Base-by-base conservation (phyloP, 64 coral and sea anemone genomes). In the Hydrozoanthus tunicans region DNA sequence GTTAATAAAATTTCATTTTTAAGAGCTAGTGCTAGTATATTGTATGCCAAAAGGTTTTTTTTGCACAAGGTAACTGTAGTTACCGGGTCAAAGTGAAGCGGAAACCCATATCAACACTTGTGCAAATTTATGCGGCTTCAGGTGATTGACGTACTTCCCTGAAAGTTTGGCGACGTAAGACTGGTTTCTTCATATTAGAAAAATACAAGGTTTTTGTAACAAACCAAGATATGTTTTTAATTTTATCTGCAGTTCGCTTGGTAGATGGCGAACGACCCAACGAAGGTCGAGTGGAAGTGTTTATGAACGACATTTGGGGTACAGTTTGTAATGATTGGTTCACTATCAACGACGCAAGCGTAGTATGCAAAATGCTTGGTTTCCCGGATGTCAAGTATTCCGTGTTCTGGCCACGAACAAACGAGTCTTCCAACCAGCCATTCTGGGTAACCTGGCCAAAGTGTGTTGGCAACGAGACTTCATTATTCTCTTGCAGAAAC, bases 281-380 rank as follows among this genome's bases (percentile, higher is more conserved):
- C 51, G 81, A 92, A 77, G 94, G 82, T 4, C 82, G 82, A 25
- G 70, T 95, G 0, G 94, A 95, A 55, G 70, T 95, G 1, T 10
- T 78, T 4, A 73, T 92, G 11, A 90, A 81, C 43, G 91, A 69
- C 9, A 11, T 55, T 1, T 95, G 94, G 94, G 94, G 94, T 25
- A 92, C 78, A 10, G 67, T 95, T 32, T 95, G 94, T 43, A 83
- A 62, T 32, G 72, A 65, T 1, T 72, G 65, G 14, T 95, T 91
- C 77, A 67, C 53, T 12, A 63, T 64, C 70, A 67, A 80, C 3
- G 91, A 89, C 8, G 91, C 90, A 53, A 81, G 63, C 53, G 94
- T 95, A 5, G 72, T 90, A 4, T 95, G 94, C 17, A 84, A 85
- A 11, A 95, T 95, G 94, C 17, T 92, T 3, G 91, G 91, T 64